phyloP scores from a whole-genome alignment of 2,113 vertebrate genomes.

The Melanerpes formicivorus region DNA sequence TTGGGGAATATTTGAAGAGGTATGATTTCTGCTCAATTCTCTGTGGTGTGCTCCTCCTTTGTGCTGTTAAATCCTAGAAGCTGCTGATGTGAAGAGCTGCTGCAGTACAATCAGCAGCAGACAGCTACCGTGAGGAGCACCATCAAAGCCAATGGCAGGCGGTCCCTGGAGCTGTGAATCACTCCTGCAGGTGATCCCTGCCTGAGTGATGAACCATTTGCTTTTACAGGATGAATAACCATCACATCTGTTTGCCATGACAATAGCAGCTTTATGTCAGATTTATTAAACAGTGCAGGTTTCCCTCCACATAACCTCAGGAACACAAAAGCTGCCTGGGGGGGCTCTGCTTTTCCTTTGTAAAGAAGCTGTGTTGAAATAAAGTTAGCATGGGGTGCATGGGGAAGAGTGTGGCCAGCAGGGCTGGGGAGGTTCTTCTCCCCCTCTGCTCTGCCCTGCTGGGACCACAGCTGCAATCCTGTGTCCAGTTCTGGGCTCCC shows the following conservation, averaged over 20 bases:
- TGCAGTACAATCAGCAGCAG: not conserved
- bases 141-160: not conserved
- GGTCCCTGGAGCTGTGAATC: not conserved
- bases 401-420: too few relatives aligned
- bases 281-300: conserved; percentile 5
- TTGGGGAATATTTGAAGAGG: not conserved
- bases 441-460: too few relatives aligned
- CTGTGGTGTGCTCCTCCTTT: not conserved
- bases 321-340: not conserved
- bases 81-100: not conserved
- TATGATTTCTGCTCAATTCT: not conserved
- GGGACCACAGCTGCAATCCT: too few relatives aligned
- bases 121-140: not conserved
- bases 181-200: not conserved
- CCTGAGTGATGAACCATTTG: not conserved
- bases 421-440: too few relatives aligned
- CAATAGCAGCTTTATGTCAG: not conserved
- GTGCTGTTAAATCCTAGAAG: not conserved
- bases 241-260: not conserved
- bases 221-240: conserved; percentile 39
- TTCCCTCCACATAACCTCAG: not conserved
- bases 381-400: not conserved
- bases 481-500: too few relatives aligned
- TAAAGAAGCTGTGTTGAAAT: not conserved
- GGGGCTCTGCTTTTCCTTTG: not conserved